Conservation (phyloP, 1,140 invertebrate species). For the Platyura marginata region DNA sequence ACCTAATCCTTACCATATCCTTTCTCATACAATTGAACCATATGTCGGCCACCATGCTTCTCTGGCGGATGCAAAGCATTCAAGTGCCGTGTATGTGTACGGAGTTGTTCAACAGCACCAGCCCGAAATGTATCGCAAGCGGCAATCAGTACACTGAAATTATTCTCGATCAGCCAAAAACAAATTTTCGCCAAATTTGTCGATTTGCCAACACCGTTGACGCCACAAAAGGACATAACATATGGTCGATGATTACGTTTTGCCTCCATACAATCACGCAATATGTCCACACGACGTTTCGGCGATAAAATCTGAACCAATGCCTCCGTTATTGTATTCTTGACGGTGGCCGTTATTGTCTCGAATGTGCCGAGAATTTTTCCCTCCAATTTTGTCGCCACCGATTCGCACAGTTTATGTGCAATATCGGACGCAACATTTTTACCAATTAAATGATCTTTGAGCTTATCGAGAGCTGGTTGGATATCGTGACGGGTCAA, state of each 20-base stretch:
- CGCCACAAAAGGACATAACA: constrained; percentile 95
- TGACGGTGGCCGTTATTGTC: constrained; percentile 68
- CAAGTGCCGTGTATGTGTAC: constrained; percentile 86
- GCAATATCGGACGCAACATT: constrained; percentile 97
- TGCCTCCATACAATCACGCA: constrained; percentile 87
- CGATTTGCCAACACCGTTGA: constrained; percentile 99
- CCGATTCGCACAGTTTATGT: constrained; percentile 85
- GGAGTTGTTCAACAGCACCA: constrained; percentile 94
- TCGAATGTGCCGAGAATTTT: constrained; percentile 87
- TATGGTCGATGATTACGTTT: constrained; percentile 70
- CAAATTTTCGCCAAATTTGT: constrained; percentile 99
- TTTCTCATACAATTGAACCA: constrained; percentile 95
- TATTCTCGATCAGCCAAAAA: constrained; percentile 99
- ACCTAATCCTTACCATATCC: constrained; percentile 76
- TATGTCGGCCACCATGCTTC: constrained; percentile 44
- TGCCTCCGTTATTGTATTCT: constrained; percentile 59
- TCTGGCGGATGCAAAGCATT: constrained; percentile 82
- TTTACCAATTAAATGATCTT: constrained; percentile 90
- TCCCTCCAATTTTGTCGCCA: constrained; percentile 81
- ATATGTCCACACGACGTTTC: constrained; percentile 85
- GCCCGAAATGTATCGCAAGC: constrained; percentile 99
- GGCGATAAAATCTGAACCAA: constrained; percentile 88
- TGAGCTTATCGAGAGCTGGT: constrained; percentile 84
- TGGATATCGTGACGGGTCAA: constrained; percentile 53
- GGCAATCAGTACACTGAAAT: constrained; percentile 88